These are phyloP conservation scores for Alloscopus bannaensis DNA, from an alignment of 2,888 invertebrate genomes.

Conservation along the genomic window DNA sequence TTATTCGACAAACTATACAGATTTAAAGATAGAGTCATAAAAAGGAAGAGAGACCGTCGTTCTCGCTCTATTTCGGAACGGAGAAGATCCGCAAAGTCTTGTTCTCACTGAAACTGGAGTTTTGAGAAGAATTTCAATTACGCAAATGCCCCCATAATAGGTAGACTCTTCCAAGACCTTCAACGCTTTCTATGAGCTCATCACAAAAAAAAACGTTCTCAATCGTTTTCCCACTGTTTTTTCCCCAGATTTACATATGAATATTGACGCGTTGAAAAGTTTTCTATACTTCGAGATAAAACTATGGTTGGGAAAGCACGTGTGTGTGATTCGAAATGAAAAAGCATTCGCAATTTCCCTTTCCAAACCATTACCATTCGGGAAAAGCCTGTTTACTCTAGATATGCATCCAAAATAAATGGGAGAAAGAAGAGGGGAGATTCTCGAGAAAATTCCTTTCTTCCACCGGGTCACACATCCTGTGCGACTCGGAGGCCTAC, in stretches of 20 bases:
- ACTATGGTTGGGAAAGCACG: too few relatives aligned
- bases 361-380: conserved; percentile 54
- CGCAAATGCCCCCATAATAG: conserved; percentile 63
- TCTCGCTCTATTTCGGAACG: too few relatives aligned
- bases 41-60: not conserved
- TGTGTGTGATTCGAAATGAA: too few relatives aligned
- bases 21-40: too few relatives aligned
- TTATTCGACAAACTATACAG: too few relatives aligned
- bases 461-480: not conserved
- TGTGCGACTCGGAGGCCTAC: not conserved
- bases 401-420: not conserved
- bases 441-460: too few relatives aligned
- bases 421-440: not conserved
- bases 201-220: conserved; percentile 18
- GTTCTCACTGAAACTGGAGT: conserved; percentile 4
- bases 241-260: conserved; percentile 1
- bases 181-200: conserved; percentile 46
- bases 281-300: too few relatives aligned
- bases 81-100: too few relatives aligned
- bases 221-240: not conserved
- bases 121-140: conserved; percentile 61
- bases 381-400: not conserved
- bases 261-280: conserved; percentile 12
- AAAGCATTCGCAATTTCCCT: conserved; percentile 48
- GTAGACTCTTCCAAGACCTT: conserved; percentile 55